phyloP scores from a whole-genome alignment of 2,888 invertebrate genomes.

The Julus scandinavius region DNA sequence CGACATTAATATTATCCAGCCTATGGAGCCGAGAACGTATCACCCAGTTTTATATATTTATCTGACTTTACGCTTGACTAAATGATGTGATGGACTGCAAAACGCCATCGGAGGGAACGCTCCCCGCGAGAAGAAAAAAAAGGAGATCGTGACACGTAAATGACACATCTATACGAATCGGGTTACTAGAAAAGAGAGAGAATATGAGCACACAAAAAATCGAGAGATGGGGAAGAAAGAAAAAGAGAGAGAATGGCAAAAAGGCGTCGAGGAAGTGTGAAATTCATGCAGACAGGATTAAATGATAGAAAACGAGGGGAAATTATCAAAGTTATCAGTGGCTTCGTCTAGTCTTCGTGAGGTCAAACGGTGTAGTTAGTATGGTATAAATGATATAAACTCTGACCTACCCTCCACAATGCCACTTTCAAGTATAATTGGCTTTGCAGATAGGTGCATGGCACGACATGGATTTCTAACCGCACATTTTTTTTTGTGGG shows the following conservation, averaged over 20 bases:
- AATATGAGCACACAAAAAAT: not conserved
- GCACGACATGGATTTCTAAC: not conserved
- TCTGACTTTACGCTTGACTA: constrained; percentile 50
- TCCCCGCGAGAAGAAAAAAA: constrained; percentile 19
- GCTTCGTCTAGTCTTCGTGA: not conserved
- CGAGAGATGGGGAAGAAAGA: not conserved
- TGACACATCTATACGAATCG: constrained; percentile 42
- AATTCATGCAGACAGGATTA: constrained; percentile 39
- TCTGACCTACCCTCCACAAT: not conserved
- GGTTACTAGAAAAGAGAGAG: not conserved
- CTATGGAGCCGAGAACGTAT: constrained; percentile 13
- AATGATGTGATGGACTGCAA: constrained; percentile 50
- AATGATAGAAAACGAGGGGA: constrained; percentile 35
- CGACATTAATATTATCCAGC: constrained; percentile 28
- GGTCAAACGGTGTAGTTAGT: constrained; percentile 1
- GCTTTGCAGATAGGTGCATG: not conserved
- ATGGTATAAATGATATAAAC: not conserved
- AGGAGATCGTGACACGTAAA: constrained; percentile 29
- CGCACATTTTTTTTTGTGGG: not conserved
- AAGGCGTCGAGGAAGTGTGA: not conserved
- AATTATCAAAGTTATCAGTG: constrained; percentile 7
- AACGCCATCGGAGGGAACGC: constrained; percentile 48
- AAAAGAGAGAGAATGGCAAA: not conserved
- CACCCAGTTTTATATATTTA: constrained; percentile 48
- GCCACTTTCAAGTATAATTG: not conserved